phyloP scores from a whole-genome alignment of 1,140 invertebrate species.

The Propsilocerus akamusi region DNA sequence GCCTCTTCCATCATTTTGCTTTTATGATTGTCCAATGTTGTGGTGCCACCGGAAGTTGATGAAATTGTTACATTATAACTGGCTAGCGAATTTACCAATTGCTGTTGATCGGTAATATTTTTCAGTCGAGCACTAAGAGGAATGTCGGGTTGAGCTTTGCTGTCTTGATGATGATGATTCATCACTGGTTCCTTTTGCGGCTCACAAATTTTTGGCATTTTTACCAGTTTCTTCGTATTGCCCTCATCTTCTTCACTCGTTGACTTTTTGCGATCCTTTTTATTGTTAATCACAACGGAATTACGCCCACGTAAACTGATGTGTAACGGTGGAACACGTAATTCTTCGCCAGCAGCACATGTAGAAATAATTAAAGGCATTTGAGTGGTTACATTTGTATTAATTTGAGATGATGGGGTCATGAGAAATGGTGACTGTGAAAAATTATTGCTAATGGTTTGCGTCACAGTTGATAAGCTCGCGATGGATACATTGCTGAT shows the following conservation, averaged over 20 bases:
- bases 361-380: no score
- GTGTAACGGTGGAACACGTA: conserved; percentile 71
- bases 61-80: conserved; percentile 6
- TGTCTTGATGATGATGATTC: conserved; percentile 20
- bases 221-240: background rate
- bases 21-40: conserved; percentile 21
- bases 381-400: no score
- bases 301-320: conserved; percentile 72
- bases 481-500: conserved; percentile 14
- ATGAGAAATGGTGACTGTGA: no score
- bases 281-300: conserved; percentile 70
- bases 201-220: background rate
- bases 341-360: conserved; percentile 40
- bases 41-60: conserved; percentile 7
- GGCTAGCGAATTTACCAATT: background rate
- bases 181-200: conserved; percentile 11
- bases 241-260: conserved; percentile 6
- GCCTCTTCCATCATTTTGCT: no score
- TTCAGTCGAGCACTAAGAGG: background rate
- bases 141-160: conserved; percentile 12
- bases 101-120: background rate
- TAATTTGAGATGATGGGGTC: no score
- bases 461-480: no score
- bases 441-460: no score
- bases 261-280: conserved; percentile 49